Evolutionary conservation across 2,797 vertebrate species (phyloP).

Genomic region (Amblyraja radiata): DNA sequence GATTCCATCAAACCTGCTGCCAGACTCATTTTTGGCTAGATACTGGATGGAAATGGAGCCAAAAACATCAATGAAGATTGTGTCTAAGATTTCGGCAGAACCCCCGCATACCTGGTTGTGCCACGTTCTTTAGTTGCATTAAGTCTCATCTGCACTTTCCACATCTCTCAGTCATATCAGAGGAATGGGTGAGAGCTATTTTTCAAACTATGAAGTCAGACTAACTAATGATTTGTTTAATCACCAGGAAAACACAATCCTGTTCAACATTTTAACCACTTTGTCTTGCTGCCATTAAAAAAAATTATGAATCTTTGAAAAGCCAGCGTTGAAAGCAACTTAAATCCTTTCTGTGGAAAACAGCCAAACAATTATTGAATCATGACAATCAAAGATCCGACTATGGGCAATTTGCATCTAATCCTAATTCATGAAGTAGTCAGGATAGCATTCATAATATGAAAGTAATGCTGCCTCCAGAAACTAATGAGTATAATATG

Average conservation of each 20-base stretch:
- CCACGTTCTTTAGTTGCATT: background rate
- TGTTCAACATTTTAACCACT: background rate
- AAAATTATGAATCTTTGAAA: background rate
- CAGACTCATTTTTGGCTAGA: background rate
- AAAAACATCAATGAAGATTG: background rate
- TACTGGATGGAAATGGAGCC: background rate
- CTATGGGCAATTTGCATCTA: background rate
- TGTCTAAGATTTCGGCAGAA: background rate
- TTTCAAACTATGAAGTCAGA: background rate
- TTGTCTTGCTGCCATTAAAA: background rate
- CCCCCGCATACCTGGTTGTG: background rate
- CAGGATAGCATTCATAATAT: background rate
- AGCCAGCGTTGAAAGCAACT: background rate
- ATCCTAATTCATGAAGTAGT: background rate
- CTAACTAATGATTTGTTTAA: background rate
- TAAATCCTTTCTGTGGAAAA: background rate
- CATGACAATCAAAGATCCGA: background rate
- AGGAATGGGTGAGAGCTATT: background rate
- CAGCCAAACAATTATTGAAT: background rate
- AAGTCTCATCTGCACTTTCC: background rate
- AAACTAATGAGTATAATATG: background rate
- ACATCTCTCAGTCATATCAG: background rate
- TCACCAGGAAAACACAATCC: background rate
- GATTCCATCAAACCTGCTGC: background rate
- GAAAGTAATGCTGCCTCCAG: background rate